Percentiles rank a stretch among this genome's conserved stretches.
These are phyloP conservation scores for Onychomys leucogaster DNA, from an alignment of 2,797 vertebrate genomes.

Conservation along the genomic window DNA sequence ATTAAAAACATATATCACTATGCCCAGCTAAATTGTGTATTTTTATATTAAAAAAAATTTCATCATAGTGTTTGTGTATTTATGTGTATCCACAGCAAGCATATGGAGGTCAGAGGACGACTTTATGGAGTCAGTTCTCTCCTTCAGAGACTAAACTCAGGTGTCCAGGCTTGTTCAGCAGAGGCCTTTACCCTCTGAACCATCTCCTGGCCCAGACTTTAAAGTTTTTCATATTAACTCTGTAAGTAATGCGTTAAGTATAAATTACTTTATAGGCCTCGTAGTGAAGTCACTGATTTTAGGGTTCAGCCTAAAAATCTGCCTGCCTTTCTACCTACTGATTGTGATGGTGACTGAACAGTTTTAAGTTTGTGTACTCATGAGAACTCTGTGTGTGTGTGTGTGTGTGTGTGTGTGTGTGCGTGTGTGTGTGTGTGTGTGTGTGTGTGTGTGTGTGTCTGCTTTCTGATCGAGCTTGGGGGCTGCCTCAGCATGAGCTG, in stretches of 20 bases:
- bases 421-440: fast-evolving
- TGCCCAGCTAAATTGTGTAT: not conserved
- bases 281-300: not conserved
- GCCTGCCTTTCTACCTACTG: not conserved
- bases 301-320: slow-evolving; percentile 1
- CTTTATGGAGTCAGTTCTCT: not conserved
- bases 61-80: not conserved
- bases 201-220: not conserved
- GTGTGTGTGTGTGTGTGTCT: fast-evolving
- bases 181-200: not conserved
- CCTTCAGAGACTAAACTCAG: not conserved
- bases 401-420: not conserved
- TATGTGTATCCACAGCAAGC: not conserved
- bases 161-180: not conserved
- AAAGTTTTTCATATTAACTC: not conserved
- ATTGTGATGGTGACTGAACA: not conserved
- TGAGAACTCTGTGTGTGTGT: not conserved
- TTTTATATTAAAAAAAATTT: not conserved
- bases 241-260: not conserved
- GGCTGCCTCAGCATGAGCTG: not conserved
- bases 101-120: not conserved
- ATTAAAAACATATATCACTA: not conserved
- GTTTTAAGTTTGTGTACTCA: not conserved
- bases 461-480: not conserved
- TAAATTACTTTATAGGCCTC: not conserved